These are phyloP conservation scores for Hymenopus coronatus DNA, from an alignment of 2,888 invertebrate species.

Conservation along the genomic window DNA sequence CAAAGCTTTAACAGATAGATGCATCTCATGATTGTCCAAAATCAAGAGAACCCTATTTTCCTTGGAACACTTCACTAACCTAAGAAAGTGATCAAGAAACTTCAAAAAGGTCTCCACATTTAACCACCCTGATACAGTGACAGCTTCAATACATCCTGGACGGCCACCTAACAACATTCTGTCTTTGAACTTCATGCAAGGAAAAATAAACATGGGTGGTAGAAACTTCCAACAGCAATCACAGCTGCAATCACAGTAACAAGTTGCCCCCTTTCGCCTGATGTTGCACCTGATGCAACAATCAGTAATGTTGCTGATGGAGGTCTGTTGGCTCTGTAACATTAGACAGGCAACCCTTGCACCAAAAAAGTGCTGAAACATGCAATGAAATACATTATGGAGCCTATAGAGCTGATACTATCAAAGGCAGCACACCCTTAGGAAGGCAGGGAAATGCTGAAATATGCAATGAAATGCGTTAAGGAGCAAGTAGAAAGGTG, in stretches of 20 bases:
- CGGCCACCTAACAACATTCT: neutral
- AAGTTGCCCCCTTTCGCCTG: conserved; percentile 5
- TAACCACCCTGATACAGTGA: neutral
- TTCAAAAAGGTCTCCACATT: neutral
- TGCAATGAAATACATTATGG: too few species aligned
- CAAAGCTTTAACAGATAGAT: neutral
- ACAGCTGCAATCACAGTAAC: conserved; percentile 9
- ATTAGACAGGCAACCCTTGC: too few species aligned
- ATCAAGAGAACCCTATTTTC: neutral
- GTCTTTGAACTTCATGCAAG: neutral
- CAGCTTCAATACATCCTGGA: conserved; percentile 4
- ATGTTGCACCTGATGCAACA: neutral
- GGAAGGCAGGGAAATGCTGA: too few species aligned
- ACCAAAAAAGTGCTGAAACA: too few species aligned
- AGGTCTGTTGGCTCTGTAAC: too few species aligned
- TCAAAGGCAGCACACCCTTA: too few species aligned
- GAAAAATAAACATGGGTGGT: conserved; percentile 11
- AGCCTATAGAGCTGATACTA: too few species aligned
- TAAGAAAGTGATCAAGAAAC: neutral
- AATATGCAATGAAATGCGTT: too few species aligned
- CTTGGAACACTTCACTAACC: neutral
- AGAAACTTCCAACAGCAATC: neutral
- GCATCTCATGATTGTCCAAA: neutral
- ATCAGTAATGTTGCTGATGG: too few species aligned
- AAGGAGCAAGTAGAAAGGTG: too few species aligned